These are phyloP conservation scores for Astur gentilis DNA, from an alignment of 2,113 vertebrate genomes.

Conservation along the genomic window DNA sequence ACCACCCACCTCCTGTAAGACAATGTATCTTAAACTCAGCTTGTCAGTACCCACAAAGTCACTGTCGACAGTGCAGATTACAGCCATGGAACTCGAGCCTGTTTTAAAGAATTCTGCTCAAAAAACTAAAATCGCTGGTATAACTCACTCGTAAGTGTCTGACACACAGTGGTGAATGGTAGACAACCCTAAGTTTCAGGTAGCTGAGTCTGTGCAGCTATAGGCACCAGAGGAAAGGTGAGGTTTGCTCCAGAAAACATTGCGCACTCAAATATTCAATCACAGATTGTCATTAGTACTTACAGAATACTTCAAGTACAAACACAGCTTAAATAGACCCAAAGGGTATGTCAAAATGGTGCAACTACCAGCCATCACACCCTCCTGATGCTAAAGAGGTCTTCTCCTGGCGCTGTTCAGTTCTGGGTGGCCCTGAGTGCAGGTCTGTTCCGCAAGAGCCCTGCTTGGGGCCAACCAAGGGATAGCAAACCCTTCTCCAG, in stretches of 20 bases:
- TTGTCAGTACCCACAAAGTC: constrained; percentile 17
- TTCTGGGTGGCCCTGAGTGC: not conserved
- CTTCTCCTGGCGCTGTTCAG: not conserved
- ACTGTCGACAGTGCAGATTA: constrained; percentile 26
- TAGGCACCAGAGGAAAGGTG: not conserved
- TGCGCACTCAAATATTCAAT: not conserved
- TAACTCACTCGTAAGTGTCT: not conserved
- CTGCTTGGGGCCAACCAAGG: not conserved
- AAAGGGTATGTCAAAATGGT: not conserved
- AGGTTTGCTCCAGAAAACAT: not conserved
- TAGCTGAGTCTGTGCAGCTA: fast-evolving
- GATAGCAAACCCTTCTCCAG: not conserved
- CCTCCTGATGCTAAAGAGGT: not conserved
- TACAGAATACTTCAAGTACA: not conserved
- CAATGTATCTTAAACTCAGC: not conserved
- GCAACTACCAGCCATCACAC: not conserved
- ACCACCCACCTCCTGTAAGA: not conserved
- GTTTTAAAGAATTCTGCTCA: not conserved
- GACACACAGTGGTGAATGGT: not conserved
- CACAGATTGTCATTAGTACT: not conserved
- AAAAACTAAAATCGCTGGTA: not conserved
- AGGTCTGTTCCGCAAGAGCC: not conserved
- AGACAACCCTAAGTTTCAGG: not conserved
- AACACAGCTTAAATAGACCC: not conserved
- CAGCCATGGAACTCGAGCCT: not conserved